Base-by-base conservation (phyloP, 2,113 vertebrate species). In the Clarias macrocephalus region DNA sequence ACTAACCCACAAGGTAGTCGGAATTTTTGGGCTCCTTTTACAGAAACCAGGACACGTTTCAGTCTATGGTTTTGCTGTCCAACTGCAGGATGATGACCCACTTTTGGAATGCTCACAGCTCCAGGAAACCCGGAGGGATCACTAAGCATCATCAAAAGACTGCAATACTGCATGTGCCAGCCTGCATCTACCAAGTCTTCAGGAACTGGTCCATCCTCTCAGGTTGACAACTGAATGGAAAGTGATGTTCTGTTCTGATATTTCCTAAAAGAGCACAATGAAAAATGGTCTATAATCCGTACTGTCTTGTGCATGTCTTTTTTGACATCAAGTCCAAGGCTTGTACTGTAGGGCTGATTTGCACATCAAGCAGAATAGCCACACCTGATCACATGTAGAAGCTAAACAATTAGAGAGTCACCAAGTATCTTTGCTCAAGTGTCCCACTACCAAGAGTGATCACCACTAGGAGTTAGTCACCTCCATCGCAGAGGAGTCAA, bases 51-150 rank as follows among this genome's bases (percentile, higher is more conserved):
- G 75, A 56, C 75, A 79, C 3, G 10, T 79, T 79, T 56, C 25
- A 79, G 52, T 56, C 25, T 25, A n/a, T 77, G 23, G 25, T 56
- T 56, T 79, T 79, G 52, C 12, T 2, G 13, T 79, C 75, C 75
- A 28, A 54, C 48, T 56, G 75, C 75, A 54, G 48, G 48, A 48
- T 77, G 48, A 77, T 56, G 75, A 77, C 75, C 75, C 75, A 77
- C 25, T 77, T 77, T 25, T 77, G 75, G 75, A 28, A 13, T 28
- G 6, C 12, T 56, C 25, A 56, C 75, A 77, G 10, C 52, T 54
- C 37, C 42, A n/a, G 42, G 25, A 77, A 77, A 56, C 48, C 75
- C 48, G 28, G 48, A 9, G 25, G 75, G 21, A 77, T 56, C 48
- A 54, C 75, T 77, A 28, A 56, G 25, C 48, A 77, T 56, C 48